phyloP scores from a whole-genome alignment of 2,113 vertebrate species.

The Atrichornis clamosus region DNA sequence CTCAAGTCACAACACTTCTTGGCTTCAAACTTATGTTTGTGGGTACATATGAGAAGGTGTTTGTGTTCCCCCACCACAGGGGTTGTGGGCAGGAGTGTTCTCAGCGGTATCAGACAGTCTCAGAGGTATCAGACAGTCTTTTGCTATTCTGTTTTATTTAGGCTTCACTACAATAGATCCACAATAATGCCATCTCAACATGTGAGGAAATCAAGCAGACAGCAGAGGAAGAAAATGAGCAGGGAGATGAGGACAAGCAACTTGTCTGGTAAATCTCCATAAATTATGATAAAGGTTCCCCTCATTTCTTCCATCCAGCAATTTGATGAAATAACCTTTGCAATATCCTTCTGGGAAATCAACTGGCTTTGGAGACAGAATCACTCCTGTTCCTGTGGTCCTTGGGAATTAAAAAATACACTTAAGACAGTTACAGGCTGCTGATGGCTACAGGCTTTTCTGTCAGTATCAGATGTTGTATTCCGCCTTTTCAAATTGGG shows the following conservation, averaged over 20 bases:
- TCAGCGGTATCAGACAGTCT: accelerated
- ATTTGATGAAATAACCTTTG: background rate
- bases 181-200: background rate
- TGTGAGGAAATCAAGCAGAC: background rate
- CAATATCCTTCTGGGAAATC: background rate
- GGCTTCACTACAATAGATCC: background rate
- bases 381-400: background rate
- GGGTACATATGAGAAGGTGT: background rate
- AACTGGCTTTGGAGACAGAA: background rate
- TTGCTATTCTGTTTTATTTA: background rate
- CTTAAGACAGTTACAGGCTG: background rate
- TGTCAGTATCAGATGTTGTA: background rate
- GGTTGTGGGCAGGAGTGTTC: background rate
- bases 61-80: background rate
- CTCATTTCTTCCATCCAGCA: background rate
- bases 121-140: accelerated
- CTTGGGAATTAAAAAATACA: background rate
- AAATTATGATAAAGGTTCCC: background rate
- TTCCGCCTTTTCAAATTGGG: background rate
- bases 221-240: background rate
- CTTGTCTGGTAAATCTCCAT: background rate
- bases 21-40: background rate
- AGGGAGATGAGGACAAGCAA: background rate
- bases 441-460: background rate
- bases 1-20: background rate